These are phyloP conservation scores for Catostomus latipinnis DNA, from an alignment of 2,797 vertebrate species.

Conservation along the genomic window DNA sequence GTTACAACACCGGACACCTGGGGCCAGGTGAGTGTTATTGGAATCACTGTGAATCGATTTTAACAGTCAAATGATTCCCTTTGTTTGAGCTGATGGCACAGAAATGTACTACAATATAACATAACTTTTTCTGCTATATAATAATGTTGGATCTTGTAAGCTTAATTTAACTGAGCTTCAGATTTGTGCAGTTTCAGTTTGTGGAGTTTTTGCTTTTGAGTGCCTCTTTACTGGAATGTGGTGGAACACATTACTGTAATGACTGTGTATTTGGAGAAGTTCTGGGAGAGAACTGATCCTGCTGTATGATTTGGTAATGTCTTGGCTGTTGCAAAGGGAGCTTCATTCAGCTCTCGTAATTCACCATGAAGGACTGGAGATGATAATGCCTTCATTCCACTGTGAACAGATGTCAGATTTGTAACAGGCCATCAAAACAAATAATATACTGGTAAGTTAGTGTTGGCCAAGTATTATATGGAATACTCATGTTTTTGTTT, in stretches of 20 bases:
- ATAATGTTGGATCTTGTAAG: too few species aligned
- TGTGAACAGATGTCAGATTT: conserved; percentile 44
- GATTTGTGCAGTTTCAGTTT: not conserved
- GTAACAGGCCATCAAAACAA: conserved; percentile 12
- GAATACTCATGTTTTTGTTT: not conserved
- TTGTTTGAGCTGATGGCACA: not conserved
- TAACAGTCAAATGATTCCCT: not conserved
- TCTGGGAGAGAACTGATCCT: not conserved
- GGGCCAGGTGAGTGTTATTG: conserved; percentile 73
- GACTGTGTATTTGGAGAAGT: conserved; percentile 31
- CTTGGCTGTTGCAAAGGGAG: conserved; percentile 13
- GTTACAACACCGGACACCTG: conserved; percentile 59
- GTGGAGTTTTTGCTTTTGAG: not conserved
- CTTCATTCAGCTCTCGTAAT: conserved; percentile 13
- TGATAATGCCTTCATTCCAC: conserved; percentile 20
- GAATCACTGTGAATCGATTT: not conserved
- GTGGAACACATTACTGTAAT: conserved; percentile 24
- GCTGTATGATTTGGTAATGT: conserved; percentile 25
- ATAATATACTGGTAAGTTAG: not conserved
- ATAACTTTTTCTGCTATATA: not conserved
- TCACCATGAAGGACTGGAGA: conserved; percentile 7
- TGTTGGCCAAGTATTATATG: not conserved
- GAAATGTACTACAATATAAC: not conserved
- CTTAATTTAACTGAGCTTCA: not conserved
- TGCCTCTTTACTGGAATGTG: conserved; percentile 1